phyloP scores from a whole-genome alignment of 2,797 vertebrate genomes.

The Glossophaga mutica region DNA sequence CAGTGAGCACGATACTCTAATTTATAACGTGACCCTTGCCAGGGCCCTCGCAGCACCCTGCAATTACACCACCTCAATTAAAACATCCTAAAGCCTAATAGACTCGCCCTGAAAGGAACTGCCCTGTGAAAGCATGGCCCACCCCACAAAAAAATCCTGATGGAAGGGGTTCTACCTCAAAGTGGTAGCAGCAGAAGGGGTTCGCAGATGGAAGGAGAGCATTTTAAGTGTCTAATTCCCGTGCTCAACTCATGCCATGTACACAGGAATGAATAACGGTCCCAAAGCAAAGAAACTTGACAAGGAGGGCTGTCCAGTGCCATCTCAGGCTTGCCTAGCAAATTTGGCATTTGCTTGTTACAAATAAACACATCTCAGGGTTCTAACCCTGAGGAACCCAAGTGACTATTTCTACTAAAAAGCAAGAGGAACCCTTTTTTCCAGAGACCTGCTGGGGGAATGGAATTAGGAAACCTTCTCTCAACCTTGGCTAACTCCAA shows the following conservation, averaged over 20 bases:
- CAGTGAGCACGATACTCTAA: conserved; percentile 63
- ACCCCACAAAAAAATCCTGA: conserved; percentile 4
- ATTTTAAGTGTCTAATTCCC: conserved; percentile 14
- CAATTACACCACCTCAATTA: conserved; percentile 33
- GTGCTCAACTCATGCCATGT: neutral
- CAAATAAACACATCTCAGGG: neutral
- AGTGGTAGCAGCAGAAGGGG: neutral
- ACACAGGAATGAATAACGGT: neutral
- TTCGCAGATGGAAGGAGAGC: neutral
- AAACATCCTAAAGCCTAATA: conserved; percentile 58
- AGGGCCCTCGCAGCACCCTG: neutral
- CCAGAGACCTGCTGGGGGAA: neutral
- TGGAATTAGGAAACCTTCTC: neutral
- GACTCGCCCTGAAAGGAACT: conserved; percentile 39
- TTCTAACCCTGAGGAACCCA: neutral
- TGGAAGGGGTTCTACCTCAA: neutral
- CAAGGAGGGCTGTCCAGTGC: neutral
- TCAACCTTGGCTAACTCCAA: neutral
- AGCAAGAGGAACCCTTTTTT: neutral
- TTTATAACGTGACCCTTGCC: conserved; percentile 46
- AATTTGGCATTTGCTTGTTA: neutral
- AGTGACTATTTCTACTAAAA: neutral
- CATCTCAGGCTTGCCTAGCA: neutral
- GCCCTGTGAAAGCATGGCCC: neutral
- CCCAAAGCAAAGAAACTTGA: neutral